A percentile compares a stretch with the other conserved stretches of the same genome.
phyloP scores from a whole-genome alignment of 1,140 invertebrate genomes.

The Ips nitidus region DNA sequence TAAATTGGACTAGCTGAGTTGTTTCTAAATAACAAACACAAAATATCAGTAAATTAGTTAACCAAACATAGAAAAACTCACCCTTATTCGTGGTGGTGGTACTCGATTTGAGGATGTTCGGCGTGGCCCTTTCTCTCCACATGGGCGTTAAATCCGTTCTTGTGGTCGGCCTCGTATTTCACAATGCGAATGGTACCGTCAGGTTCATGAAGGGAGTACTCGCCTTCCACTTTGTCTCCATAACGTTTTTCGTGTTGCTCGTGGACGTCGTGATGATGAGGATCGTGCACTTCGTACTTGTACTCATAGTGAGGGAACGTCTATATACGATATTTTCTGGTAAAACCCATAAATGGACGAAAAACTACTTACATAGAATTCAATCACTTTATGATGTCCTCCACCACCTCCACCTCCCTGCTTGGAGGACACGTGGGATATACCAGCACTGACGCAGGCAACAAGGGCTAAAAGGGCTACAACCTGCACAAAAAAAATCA shows the following conservation, averaged over 20 bases:
- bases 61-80: background rate
- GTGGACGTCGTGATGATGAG: constrained; percentile 19
- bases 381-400: constrained; percentile 17
- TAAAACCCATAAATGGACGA: background rate
- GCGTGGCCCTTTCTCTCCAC: constrained; percentile 19
- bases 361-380: constrained; percentile 17
- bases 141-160: constrained; percentile 19
- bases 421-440: constrained; percentile 6
- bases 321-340: background rate
- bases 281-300: constrained; percentile 24
- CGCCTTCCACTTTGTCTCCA: constrained; percentile 21
- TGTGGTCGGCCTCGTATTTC: constrained; percentile 22
- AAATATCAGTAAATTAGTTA: background rate
- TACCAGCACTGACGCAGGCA: constrained; percentile 15
- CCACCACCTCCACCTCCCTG: constrained; percentile 18
- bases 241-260: constrained; percentile 20
- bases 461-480: constrained; percentile 11
- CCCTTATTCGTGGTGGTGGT: background rate
- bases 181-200: constrained; percentile 17
- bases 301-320: constrained; percentile 20
- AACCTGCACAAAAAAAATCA: constrained; percentile 20
- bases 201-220: constrained; percentile 21
- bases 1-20: background rate
- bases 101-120: constrained; percentile 15
- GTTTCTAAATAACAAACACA: background rate